Evolutionary conservation across 2,888 invertebrate genomes (phyloP).

Genomic region (Nephrotoma guestfalica): DNA sequence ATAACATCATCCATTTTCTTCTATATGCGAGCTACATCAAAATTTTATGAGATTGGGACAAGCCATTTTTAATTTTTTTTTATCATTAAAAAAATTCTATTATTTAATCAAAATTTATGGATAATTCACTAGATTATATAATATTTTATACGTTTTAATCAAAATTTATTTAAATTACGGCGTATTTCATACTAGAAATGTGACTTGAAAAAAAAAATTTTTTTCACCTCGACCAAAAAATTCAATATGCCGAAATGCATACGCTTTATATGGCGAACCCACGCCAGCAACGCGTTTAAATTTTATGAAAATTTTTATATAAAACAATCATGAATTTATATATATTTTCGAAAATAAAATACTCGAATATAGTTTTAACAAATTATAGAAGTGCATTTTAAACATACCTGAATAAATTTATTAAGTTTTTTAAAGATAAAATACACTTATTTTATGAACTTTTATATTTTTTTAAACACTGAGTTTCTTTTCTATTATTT

Average conservation of each 20-base stretch:
- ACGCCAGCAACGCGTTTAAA: constrained; percentile 23
- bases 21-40: not conserved
- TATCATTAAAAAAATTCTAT: not conserved
- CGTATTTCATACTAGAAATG: not conserved
- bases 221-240: not conserved
- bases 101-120: constrained; percentile 3
- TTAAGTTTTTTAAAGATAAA: too few relatives aligned
- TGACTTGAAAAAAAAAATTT: not conserved
- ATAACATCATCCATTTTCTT: not conserved
- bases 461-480: too few relatives aligned
- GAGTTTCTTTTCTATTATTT: too few relatives aligned
- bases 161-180: not conserved
- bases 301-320: constrained; percentile 22
- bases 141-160: not conserved
- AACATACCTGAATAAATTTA: too few relatives aligned
- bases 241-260: constrained; percentile 6
- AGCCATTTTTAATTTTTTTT: constrained; percentile 6
- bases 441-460: too few relatives aligned
- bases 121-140: not conserved
- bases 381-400: too few relatives aligned
- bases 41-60: not conserved
- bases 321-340: too few relatives aligned
- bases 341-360: too few relatives aligned
- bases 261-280: constrained; percentile 12
- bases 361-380: too few relatives aligned